Conservation (phyloP, 2,888 invertebrate genomes). For the Tipula unca region DNA sequence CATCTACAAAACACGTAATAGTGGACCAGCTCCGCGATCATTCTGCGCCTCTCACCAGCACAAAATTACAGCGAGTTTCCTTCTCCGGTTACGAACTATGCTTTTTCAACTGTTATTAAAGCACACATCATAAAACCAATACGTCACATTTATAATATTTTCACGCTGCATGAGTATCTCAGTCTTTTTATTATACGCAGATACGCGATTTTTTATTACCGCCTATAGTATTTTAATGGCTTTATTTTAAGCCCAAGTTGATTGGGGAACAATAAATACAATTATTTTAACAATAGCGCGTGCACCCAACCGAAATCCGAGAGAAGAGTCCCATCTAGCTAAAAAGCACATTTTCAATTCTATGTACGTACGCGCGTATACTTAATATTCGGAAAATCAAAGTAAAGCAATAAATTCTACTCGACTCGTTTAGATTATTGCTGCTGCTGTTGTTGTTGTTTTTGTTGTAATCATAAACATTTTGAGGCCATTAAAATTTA, state of each 20-base stretch:
- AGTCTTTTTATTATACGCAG: not conserved
- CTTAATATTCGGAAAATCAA: not conserved
- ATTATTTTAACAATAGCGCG: not conserved
- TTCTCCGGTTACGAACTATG: too few relatives aligned
- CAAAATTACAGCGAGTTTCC: too few relatives aligned
- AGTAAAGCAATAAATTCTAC: not conserved
- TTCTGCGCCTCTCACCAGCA: too few relatives aligned
- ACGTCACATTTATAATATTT: not conserved
- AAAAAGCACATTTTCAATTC: not conserved
- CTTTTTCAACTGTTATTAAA: too few relatives aligned
- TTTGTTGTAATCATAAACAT: not conserved
- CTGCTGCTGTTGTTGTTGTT: not conserved
- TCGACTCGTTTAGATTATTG: slow-evolving; percentile 8
- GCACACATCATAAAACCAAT: not conserved
- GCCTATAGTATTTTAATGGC: not conserved
- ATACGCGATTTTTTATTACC: not conserved
- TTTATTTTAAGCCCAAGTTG: not conserved
- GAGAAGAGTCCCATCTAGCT: not conserved
- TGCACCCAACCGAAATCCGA: not conserved
- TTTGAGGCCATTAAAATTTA: not conserved
- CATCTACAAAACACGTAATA: too few relatives aligned
- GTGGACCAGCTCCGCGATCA: too few relatives aligned
- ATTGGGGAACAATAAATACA: not conserved
- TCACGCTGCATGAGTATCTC: not conserved
- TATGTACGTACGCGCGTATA: not conserved